Evolutionary conservation across 2,888 invertebrate genomes (phyloP).

Genomic region (Spodoptera picta): DNA sequence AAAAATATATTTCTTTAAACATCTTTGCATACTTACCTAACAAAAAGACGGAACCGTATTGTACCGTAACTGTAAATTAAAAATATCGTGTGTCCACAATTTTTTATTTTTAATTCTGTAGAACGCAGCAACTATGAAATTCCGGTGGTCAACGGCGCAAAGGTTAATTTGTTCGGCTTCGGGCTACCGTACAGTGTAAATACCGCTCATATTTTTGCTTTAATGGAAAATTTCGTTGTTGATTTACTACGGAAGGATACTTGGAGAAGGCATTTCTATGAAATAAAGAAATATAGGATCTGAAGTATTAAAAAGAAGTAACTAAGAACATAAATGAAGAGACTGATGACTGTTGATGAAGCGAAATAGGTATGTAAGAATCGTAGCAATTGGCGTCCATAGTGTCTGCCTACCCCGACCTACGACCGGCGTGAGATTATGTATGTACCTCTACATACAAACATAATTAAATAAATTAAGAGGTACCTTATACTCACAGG

Average conservation of each 20-base stretch:
- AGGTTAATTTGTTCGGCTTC: conserved; percentile 63
- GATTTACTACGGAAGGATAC: conserved; percentile 4
- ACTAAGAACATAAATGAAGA: background rate
- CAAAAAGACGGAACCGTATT: background rate
- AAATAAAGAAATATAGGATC: background rate
- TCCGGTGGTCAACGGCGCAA: conserved; percentile 51
- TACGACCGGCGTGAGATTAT: too few species aligned
- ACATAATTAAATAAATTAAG: too few species aligned
- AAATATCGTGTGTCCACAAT: conserved; percentile 19
- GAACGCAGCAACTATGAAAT: conserved; percentile 46
- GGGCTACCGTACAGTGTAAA: conserved; percentile 50
- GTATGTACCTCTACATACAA: too few species aligned
- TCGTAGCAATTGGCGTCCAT: too few species aligned
- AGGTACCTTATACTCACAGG: too few species aligned
- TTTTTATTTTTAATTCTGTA: conserved; percentile 51
- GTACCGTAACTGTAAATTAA: conserved; percentile 16
- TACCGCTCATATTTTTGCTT: conserved; percentile 65
- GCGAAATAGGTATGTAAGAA: too few species aligned
- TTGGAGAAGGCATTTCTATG: conserved; percentile 39
- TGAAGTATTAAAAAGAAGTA: background rate
- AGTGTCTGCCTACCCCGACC: too few species aligned
- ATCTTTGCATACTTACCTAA: too few species aligned
- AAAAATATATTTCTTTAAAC: too few species aligned
- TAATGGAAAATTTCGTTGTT: conserved; percentile 54
- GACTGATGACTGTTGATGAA: too few species aligned